Evolutionary conservation across 1,140 invertebrate genomes (phyloP), one percentile per base, ranked within the genome.

Genomic region (Phenacoccus solenopsis): DNA sequence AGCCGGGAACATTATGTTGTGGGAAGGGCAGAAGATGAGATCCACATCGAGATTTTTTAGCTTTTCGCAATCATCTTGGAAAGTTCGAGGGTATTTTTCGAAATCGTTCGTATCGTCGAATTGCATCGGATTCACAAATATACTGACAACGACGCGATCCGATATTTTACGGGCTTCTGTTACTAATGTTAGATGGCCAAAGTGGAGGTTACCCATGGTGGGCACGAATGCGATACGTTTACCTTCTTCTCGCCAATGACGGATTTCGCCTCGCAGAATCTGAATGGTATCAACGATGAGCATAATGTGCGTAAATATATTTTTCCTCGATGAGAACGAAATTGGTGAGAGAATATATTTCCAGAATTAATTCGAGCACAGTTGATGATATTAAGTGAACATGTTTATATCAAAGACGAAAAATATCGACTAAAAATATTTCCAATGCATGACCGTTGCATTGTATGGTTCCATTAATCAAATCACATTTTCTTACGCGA

Each of bases 51-150:
- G n/a, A 5, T n/a, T 24, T 24, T 5, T 24, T 4, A 61, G 24
- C n/a, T 9, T 5, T 24, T 24, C n/a, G 9, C 24, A 20, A n/a
- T 61, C 57, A 5, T 61, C 57, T 24, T n/a, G n/a, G 4, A 61
- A n/a, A 5, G 57, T 61, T 7, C 57, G n/a, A 20, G 57, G 57
- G n/a, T 61, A 61, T 5, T 4, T 9, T n/a, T 5, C n/a, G 5
- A 61, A n/a, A 24, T 61, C 57, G 4, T 61, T n/a, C n/a, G n/a
- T 4, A 4, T 9, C 5, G n/a, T 24, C 57, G 57, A 61, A 61
- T n/a, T 61, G 57, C n/a, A 61, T 20, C n/a, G 57, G 57, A 24
- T 61, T 61, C 5, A 61, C 57, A n/a, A 61, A 61, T 9, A 61
- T n/a, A 61, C 57, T 61, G n/a, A 24, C 24, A 7, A 61, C 57